phyloP scores from a whole-genome alignment of 2,113 vertebrate species.

The Oenanthe melanoleuca region DNA sequence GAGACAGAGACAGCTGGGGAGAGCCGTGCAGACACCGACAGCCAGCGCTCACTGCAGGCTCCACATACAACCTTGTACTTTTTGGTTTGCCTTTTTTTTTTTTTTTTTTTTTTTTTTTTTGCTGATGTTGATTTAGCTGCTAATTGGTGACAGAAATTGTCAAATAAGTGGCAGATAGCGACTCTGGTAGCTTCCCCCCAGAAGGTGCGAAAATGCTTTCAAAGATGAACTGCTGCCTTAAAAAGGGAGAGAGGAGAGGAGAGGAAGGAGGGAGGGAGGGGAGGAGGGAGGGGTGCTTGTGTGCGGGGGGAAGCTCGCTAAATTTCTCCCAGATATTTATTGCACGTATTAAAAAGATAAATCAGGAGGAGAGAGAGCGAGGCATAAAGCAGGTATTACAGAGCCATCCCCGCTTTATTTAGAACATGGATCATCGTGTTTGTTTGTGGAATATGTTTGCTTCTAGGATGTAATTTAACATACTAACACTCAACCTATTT shows the following conservation, averaged over 20 bases:
- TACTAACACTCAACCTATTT: conserved; percentile 89
- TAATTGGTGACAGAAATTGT: conserved; percentile 99
- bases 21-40: background rate
- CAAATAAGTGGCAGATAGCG: conserved; percentile 95
- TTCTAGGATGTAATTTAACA: conserved; percentile 87
- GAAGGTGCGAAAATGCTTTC: conserved; percentile 94
- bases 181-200: conserved; percentile 89
- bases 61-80: conserved; percentile 55
- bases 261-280: background rate
- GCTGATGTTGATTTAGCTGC: conserved; percentile 98
- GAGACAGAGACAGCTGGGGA: background rate
- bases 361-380: conserved; percentile 83
- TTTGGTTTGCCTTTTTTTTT: conserved; percentile 77
- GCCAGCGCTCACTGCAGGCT: conserved; percentile 50
- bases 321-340: conserved; percentile 93
- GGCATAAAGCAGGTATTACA: conserved; percentile 84
- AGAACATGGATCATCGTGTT: conserved; percentile 91
- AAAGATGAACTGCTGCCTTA: conserved; percentile 85
- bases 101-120: conserved; percentile 76
- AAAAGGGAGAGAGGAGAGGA: conserved; percentile 49
- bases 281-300: background rate
- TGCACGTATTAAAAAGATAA: conserved; percentile 87
- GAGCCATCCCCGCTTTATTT: conserved; percentile 83
- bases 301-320: conserved; percentile 73
- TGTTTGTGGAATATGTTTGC: conserved; percentile 97